Base-by-base conservation (phyloP, 2,797 vertebrate genomes). In the Manis pentadactyla region DNA sequence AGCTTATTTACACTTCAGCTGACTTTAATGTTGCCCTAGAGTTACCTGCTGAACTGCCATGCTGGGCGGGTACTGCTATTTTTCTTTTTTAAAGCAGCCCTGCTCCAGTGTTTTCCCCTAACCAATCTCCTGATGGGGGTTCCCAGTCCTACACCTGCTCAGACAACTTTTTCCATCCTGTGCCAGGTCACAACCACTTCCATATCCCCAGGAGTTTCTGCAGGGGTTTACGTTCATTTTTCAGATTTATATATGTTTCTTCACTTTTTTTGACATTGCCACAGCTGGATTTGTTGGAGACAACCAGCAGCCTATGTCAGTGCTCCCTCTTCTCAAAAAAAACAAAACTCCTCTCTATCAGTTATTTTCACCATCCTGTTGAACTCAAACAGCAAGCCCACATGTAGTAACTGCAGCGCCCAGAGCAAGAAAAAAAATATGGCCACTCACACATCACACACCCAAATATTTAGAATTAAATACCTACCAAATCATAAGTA, bases 401-500 rank as follows among this genome's bases (percentile, higher is more conserved):
- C 31, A 69, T 19, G 31, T 79, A 92, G 57, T 75, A 49, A 66
- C 5, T 17, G 27, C 10, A 42, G n/a, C 21, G 11, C 68, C 57
- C 29, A 4, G 21, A 55, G 21, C 42, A 86, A 66, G n/a, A 61
- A 13, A 69, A n/a, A 46, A 87, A 90, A 77, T 39, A 53, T 34
- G 61, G 11, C 12, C 21, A 10, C 11, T 31, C 19, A 27, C 0
- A 6, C 11, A 81, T 49, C 19, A 39, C 25, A 66, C 53, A 87
- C 42, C 4, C n/a, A 93, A 90, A 83, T 90, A 57, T 64, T 87
- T 87, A 57, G 57, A 95, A 90, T 74, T 82, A 77, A 49, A 84
- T 61, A 27, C 53, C 15, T 90, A 61, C 9, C 31, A 57, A 84
- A 73, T 81, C 12, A 51, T 64, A 86, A 18, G 9, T 75, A 82